Percentiles rank a stretch among this genome's conserved stretches.
These are phyloP conservation scores for Oscheius sp. DNA, from an alignment of 1,140 invertebrate genomes.

Conservation along the genomic window DNA sequence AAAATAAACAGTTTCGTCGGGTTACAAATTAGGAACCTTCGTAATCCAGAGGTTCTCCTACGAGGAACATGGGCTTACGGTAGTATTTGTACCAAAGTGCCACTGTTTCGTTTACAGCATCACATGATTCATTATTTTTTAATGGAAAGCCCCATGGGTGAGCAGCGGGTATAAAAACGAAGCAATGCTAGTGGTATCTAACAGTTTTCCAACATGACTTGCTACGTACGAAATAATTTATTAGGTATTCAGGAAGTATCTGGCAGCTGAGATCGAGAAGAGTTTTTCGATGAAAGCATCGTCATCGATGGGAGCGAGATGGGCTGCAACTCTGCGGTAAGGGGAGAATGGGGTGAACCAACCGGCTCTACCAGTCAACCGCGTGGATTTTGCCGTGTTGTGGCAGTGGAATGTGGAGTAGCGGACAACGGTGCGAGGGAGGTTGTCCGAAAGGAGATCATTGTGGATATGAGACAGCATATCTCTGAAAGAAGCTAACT, in stretches of 20 bases:
- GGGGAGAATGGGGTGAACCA: neutral
- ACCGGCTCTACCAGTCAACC: constrained; percentile 31
- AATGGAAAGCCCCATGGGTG: too few species aligned
- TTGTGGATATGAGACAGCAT: constrained; percentile 19
- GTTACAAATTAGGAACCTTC: too few species aligned
- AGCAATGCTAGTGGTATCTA: too few species aligned
- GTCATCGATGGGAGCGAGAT: constrained; percentile 21
- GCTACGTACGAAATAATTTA: too few species aligned
- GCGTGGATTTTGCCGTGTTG: neutral
- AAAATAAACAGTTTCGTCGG: too few species aligned
- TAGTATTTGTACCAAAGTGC: too few species aligned
- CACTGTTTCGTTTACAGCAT: too few species aligned
- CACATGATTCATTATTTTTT: too few species aligned
- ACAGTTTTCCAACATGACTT: too few species aligned
- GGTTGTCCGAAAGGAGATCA: constrained; percentile 9
- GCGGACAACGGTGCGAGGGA: constrained; percentile 5
- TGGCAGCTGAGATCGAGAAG: constrained; percentile 1
- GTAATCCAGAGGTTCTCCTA: too few species aligned
- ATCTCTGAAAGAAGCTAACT: constrained; percentile 1
- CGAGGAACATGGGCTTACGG: too few species aligned
- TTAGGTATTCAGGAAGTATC: neutral
- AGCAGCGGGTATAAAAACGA: too few species aligned
- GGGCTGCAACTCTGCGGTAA: constrained; percentile 17
- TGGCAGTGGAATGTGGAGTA: constrained; percentile 25
- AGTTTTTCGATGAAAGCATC: constrained; percentile 9